Evolutionary conservation across 2,888 invertebrate genomes (phyloP).

Genomic region (Abscondita cerata): DNA sequence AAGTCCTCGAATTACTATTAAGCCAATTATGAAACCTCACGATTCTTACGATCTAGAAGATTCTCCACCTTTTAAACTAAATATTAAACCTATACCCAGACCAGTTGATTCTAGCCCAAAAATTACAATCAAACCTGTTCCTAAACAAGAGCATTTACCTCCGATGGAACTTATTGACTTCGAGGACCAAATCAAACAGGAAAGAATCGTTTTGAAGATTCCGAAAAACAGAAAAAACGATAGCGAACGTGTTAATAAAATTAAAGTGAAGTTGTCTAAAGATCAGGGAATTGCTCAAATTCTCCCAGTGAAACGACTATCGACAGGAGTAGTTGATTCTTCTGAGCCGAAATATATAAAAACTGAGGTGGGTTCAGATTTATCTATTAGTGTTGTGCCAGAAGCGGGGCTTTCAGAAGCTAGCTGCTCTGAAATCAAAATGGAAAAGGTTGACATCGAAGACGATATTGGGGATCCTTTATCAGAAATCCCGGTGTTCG

Average conservation of each 20-base stretch:
- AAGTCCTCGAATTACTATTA: slow-evolving; percentile 53
- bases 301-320: slow-evolving; percentile 43
- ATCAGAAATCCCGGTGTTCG: slow-evolving; percentile 44
- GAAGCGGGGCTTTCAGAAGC: background rate
- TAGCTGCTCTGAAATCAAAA: background rate
- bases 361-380: slow-evolving; percentile 26
- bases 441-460: background rate
- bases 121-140: slow-evolving; percentile 54
- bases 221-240: slow-evolving; percentile 58
- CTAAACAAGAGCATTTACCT: slow-evolving; percentile 15
- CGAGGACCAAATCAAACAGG: slow-evolving; percentile 54
- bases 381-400: slow-evolving; percentile 35
- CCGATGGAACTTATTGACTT: slow-evolving; percentile 39
- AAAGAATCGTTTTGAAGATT: slow-evolving; percentile 69
- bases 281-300: slow-evolving; percentile 57
- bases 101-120: slow-evolving; percentile 53
- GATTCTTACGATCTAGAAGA: slow-evolving; percentile 9
- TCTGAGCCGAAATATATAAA: slow-evolving; percentile 34
- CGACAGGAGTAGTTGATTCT: slow-evolving; percentile 26
- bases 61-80: slow-evolving; percentile 56
- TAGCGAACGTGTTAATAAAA: slow-evolving; percentile 60
- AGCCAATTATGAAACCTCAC: slow-evolving; percentile 47
- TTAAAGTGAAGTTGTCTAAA: slow-evolving; percentile 63
- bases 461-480: slow-evolving; percentile 42
- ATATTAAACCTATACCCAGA: slow-evolving; percentile 64